These are phyloP conservation scores for Nephrotoma appendiculata DNA, from an alignment of 2,888 invertebrate species.

Conservation along the genomic window DNA sequence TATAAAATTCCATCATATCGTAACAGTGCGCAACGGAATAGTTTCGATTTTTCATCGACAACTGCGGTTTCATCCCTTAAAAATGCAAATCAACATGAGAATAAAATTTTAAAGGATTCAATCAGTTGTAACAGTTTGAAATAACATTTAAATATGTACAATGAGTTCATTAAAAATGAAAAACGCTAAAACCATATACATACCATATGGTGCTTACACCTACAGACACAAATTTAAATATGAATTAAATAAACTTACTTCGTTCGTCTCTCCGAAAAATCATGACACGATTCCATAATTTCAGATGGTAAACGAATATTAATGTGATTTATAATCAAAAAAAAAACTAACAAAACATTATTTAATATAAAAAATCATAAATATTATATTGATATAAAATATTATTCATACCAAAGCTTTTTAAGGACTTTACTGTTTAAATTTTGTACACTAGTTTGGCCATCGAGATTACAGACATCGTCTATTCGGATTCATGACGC, in stretches of 20 bases:
- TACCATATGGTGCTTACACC: background rate
- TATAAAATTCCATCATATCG: background rate
- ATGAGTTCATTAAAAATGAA: background rate
- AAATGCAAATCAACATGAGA: slow-evolving; percentile 4
- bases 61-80: background rate
- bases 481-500: too few relatives aligned
- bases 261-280: background rate
- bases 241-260: background rate
- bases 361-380: background rate
- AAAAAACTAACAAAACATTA: background rate
- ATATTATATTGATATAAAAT: background rate
- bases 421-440: background rate
- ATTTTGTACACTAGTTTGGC: background rate
- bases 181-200: background rate
- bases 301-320: background rate
- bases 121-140: slow-evolving; percentile 4
- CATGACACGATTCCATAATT: background rate
- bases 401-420: background rate
- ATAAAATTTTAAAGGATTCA: slow-evolving; percentile 6
- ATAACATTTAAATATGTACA: background rate
- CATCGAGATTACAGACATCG: too few relatives aligned
- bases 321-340: background rate
- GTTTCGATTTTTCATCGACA: slow-evolving; percentile 5
- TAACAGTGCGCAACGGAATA: slow-evolving; percentile 1
- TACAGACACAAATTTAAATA: background rate